A percentile compares a stretch with the other conserved stretches of the same genome.
Conservation (phyloP, 2,888 invertebrate species). For the Amphiduros pacificus region DNA sequence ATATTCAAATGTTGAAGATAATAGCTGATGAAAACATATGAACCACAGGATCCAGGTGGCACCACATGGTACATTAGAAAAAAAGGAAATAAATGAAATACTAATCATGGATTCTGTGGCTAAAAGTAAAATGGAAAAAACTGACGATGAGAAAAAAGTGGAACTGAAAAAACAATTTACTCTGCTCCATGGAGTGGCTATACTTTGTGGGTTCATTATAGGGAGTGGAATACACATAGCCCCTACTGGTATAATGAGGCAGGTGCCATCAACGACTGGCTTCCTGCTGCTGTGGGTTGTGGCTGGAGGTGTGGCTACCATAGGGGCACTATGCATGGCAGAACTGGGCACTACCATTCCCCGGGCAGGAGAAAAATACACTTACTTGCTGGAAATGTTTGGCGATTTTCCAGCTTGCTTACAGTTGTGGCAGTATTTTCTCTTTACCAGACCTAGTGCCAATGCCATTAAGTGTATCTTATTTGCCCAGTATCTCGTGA, state of each 20-base stretch:
- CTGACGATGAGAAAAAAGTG: too few species aligned
- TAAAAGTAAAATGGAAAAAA: too few species aligned
- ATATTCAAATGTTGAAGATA: too few species aligned
- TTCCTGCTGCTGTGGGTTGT: not conserved
- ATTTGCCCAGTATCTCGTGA: not conserved
- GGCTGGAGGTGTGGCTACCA: not conserved
- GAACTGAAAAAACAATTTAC: too few species aligned
- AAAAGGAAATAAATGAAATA: too few species aligned
- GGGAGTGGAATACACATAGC: not conserved
- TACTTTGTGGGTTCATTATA: too few species aligned
- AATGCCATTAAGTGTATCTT: not conserved
- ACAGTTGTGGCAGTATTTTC: not conserved
- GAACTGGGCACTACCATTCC: not conserved
- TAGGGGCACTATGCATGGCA: not conserved
- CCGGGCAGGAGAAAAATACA: not conserved
- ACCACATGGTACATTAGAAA: too few species aligned
- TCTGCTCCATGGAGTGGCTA: too few species aligned
- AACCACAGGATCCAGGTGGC: too few species aligned
- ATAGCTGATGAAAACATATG: too few species aligned
- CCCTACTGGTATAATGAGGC: not conserved
- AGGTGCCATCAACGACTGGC: not conserved
- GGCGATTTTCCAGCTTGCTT: not conserved
- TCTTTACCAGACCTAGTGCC: not conserved
- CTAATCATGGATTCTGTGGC: too few species aligned
- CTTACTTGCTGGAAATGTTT: not conserved